These are phyloP conservation scores for Noctua janthina DNA, from an alignment of 2,888 invertebrate genomes.

Conservation along the genomic window DNA sequence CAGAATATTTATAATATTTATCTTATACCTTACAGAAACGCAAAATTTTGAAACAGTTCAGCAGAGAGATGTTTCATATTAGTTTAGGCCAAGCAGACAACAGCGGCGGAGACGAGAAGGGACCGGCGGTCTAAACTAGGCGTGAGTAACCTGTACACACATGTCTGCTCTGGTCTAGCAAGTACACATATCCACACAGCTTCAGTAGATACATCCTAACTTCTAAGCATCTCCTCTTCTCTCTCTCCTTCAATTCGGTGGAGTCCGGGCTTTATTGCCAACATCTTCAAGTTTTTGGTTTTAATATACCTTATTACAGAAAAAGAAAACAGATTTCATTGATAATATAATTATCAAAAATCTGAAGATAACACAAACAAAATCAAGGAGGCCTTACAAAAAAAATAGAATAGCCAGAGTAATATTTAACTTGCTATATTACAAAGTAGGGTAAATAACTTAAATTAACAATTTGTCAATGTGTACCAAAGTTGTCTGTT, in stretches of 20 bases:
- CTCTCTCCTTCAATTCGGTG: neutral
- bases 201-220: no score
- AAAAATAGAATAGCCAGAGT: neutral
- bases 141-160: no score
- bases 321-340: neutral
- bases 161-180: no score
- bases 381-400: constrained; percentile 1
- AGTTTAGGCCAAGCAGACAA: no score
- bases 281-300: neutral
- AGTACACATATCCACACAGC: no score
- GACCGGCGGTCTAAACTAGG: no score
- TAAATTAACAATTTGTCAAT: constrained; percentile 41
- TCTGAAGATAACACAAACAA: neutral
- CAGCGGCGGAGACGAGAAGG: no score
- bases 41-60: no score
- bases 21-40: no score
- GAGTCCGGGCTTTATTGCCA: neutral
- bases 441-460: constrained; percentile 25
- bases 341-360: neutral
- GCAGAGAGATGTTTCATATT: no score
- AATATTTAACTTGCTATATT: neutral
- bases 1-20: no score
- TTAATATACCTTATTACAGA: neutral
- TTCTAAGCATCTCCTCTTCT: no score
- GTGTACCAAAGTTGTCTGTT: constrained; percentile 60